Conservation (phyloP, 2,113 vertebrate genomes). For the Leiothrix lutea region DNA sequence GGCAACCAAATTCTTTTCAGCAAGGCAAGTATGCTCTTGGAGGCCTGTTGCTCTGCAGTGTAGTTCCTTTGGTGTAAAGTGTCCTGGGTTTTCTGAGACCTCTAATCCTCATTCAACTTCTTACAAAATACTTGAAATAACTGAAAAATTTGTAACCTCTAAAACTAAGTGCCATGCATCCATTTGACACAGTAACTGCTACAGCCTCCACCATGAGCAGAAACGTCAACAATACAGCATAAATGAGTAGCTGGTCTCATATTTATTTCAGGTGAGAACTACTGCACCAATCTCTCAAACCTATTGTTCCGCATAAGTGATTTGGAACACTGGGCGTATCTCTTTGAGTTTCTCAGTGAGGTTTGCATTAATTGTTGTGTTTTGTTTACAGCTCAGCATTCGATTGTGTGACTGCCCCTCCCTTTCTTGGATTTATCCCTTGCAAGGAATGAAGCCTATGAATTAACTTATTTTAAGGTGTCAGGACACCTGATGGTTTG, state of each 20-base stretch:
- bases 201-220: not conserved
- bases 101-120: not conserved
- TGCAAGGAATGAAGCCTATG: not conserved
- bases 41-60: not conserved
- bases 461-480: not conserved
- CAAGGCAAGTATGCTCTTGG: not conserved
- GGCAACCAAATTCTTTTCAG: not conserved
- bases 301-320: fast-evolving
- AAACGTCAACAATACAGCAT: not conserved
- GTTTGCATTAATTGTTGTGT: not conserved
- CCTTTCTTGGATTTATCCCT: not conserved
- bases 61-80: not conserved
- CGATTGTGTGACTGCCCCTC: not conserved
- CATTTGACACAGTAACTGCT: not conserved
- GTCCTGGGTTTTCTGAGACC: not conserved
- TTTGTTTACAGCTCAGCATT: not conserved
- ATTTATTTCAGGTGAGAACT: not conserved
- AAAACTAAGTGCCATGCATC: not conserved
- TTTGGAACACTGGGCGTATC: not conserved
- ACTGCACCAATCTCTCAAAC: not conserved
- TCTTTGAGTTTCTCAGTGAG: not conserved
- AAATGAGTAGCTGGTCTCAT: not conserved
- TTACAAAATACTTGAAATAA: not conserved
- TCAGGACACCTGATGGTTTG: not conserved
- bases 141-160: not conserved